Evolutionary conservation across 2,113 vertebrate genomes (phyloP).

Genomic region (Fulica atra): DNA sequence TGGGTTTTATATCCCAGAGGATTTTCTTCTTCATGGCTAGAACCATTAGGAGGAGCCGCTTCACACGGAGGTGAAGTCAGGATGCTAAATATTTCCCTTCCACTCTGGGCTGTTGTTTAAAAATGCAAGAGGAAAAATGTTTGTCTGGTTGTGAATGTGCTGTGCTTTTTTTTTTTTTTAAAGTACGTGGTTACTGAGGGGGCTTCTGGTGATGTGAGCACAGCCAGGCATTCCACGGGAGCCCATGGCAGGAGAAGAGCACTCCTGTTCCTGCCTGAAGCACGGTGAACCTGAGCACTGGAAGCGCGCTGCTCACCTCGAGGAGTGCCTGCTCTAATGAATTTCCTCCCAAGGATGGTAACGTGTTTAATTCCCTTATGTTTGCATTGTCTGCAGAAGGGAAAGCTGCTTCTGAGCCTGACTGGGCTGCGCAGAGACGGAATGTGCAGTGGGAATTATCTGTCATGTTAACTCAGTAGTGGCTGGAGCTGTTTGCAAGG

Average conservation of each 20-base stretch:
- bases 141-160: background rate
- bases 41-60: background rate
- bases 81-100: background rate
- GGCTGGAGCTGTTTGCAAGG: background rate
- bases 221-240: background rate
- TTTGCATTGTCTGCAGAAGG: background rate
- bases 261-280: background rate
- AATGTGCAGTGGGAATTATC: background rate
- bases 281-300: background rate
- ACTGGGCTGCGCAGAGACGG: background rate
- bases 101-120: background rate
- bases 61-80: background rate
- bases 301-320: background rate
- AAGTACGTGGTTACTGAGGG: background rate
- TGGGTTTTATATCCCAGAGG: background rate
- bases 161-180: background rate
- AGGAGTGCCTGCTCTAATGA: background rate
- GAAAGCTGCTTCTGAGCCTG: background rate
- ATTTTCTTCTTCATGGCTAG: background rate
- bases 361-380: background rate
- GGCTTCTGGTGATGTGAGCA: background rate
- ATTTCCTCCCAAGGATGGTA: background rate
- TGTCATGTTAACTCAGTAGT: background rate
- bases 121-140: background rate
- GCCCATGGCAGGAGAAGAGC: background rate